Base-by-base conservation (phyloP, 2,797 vertebrate species). In the Hydrocynus forskahlii region DNA sequence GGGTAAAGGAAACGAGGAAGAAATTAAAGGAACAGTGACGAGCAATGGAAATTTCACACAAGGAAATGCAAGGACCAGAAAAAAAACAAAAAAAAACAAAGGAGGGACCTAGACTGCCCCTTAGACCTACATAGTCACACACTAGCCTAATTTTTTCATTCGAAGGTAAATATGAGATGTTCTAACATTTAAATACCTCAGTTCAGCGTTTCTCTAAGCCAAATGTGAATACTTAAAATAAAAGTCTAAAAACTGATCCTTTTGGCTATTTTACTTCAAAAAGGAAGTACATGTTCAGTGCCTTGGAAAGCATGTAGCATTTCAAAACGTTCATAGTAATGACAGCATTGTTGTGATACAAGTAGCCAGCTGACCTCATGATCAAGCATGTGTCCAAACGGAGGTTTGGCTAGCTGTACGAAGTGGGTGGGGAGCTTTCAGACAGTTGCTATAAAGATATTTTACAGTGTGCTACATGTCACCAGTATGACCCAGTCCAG, bases 41-140 rank as follows among this genome's bases (percentile, higher is more conserved):
- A 12, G 45, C 21, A 60, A 75, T 69, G 40, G n/a, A 29, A 64
- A 67, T 64, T 13, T 29, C 29, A 52, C 66, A 59, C n/a, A 23
- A 81, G 40, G 55, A 79, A 75, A 35, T 29, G 67, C 10, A 40
- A 63, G n/a, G 21, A 35, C 35, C 35, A 43, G 21, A 78, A 80
- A 50, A 76, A 63, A 67, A 69, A 78, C 64, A 9, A 68, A 76
- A 64, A 69, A 66, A 35, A 60, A 76, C 52, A 79, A 14, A n/a
- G 23, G 59, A 82, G 74, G 19, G 43, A 81, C 86, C 54, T 81
- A 85, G 72, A 55, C 35, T 70, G 77, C 35, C 35, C 35, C 35
- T 35, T 35, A 2, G 35, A 35, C 35, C 35, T 35, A 35, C 4
- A 35, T 35, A 35, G 43, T 67, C 64, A 43, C 17, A 16, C 64